Percentiles rank a stretch among this genome's conserved stretches.
Conservation (phyloP, 2,113 vertebrate genomes). For the Bagarius yarrelli region DNA sequence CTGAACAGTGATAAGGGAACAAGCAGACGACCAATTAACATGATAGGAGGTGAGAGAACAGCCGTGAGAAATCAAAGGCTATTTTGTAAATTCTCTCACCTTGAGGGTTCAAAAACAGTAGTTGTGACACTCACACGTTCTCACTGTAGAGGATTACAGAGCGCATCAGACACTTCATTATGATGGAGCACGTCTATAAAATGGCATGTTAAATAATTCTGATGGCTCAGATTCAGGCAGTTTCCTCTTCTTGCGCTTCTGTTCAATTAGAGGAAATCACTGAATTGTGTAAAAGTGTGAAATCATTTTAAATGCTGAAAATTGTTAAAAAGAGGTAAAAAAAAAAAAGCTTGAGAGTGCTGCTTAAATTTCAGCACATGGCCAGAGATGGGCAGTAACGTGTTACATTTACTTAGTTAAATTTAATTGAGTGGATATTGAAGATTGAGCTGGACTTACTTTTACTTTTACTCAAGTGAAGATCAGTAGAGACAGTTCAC, state of each 20-base stretch:
- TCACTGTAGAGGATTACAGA: slow-evolving; percentile 10
- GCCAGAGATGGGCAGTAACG: too few species aligned
- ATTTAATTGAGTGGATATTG: too few species aligned
- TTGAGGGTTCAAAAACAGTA: slow-evolving; percentile 10
- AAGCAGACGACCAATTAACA: slow-evolving; percentile 9
- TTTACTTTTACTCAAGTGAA: too few species aligned
- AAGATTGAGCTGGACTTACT: too few species aligned
- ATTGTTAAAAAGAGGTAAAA: neutral
- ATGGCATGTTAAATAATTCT: neutral
- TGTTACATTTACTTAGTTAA: too few species aligned
- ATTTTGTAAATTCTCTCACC: slow-evolving; percentile 35
- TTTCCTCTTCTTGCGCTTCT: neutral
- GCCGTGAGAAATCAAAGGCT: slow-evolving; percentile 24
- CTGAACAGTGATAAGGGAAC: slow-evolving; percentile 14
- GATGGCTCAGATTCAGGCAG: neutral
- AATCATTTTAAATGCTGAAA: neutral
- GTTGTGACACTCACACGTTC: slow-evolving; percentile 15
- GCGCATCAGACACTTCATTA: slow-evolving; percentile 10
- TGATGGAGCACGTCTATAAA: neutral
- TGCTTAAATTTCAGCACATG: neutral
- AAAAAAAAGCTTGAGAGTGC: neutral
- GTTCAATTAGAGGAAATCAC: neutral
- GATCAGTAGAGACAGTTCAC: too few species aligned
- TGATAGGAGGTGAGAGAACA: slow-evolving; percentile 13
- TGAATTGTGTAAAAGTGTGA: slow-evolving; percentile 16